Evolutionary conservation across 2,113 vertebrate species (phyloP).

Genomic region (Dinomys branickii): DNA sequence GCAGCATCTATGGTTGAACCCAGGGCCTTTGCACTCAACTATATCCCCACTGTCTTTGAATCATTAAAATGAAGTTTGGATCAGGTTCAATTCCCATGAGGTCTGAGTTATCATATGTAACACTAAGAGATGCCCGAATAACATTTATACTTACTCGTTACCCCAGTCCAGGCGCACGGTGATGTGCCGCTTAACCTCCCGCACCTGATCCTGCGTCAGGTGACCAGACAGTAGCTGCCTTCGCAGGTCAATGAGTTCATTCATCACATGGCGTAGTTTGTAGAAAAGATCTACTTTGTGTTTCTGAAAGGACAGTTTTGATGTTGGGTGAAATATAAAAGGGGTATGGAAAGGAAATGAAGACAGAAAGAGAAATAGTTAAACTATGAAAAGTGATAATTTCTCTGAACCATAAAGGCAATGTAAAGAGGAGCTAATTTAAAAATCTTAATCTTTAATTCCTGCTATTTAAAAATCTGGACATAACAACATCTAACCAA

Average conservation of each 20-base stretch:
- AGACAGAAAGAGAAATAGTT: slow-evolving; percentile 77
- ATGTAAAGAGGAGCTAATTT: slow-evolving; percentile 63
- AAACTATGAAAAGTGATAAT: slow-evolving; percentile 73
- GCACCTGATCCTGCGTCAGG: slow-evolving; percentile 96
- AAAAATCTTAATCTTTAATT: slow-evolving; percentile 32
- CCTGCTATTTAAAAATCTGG: neutral
- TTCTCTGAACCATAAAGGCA: slow-evolving; percentile 70
- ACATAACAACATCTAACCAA: neutral
- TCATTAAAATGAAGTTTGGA: slow-evolving; percentile 26
- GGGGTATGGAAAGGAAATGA: slow-evolving; percentile 62
- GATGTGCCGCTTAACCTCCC: slow-evolving; percentile 97
- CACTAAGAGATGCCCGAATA: slow-evolving; percentile 33
- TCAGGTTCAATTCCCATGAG: slow-evolving; percentile 2
- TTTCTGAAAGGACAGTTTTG: slow-evolving; percentile 88
- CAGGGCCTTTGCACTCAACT: neutral
- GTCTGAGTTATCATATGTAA: neutral
- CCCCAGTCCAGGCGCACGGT: slow-evolving; percentile 98
- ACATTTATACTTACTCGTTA: slow-evolving; percentile 94
- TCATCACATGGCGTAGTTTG: slow-evolving; percentile 98
- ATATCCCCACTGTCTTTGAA: neutral
- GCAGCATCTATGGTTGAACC: neutral
- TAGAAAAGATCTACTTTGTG: slow-evolving; percentile 98
- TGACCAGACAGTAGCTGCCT: slow-evolving; percentile 97
- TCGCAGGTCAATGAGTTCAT: slow-evolving; percentile 97
- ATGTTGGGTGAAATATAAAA: slow-evolving; percentile 66